Conservation (phyloP, 2,888 invertebrate species). For the Troglohyphantes excavatus region DNA sequence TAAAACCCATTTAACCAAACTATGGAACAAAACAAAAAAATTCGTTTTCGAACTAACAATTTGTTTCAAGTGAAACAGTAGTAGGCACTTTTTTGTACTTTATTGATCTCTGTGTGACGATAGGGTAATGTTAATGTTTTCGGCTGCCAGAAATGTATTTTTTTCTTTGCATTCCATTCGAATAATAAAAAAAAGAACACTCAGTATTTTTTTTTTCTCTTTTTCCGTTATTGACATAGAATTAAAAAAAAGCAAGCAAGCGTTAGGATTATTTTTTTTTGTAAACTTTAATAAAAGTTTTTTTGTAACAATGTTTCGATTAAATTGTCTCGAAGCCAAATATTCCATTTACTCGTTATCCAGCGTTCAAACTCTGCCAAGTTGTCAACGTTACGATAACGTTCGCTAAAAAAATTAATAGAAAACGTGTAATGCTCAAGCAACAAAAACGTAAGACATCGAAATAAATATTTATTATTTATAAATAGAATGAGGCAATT, state of each 20-base stretch:
- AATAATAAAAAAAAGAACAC: background rate
- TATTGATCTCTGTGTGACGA: background rate
- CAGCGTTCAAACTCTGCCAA: too few relatives aligned
- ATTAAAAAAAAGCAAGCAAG: background rate
- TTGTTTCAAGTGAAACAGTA: constrained; percentile 23
- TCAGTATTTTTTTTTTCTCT: background rate
- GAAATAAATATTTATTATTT: too few relatives aligned
- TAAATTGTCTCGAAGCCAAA: constrained; percentile 5
- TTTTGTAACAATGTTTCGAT: background rate
- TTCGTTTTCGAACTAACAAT: constrained; percentile 28
- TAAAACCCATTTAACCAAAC: constrained; percentile 29
- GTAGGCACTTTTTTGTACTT: background rate
- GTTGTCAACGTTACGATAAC: too few relatives aligned
- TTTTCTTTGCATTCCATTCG: background rate
- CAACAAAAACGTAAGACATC: too few relatives aligned
- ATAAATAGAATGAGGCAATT: too few relatives aligned
- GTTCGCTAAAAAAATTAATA: too few relatives aligned
- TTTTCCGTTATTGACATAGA: constrained; percentile 1
- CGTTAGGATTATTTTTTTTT: background rate
- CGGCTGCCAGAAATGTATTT: constrained; percentile 5
- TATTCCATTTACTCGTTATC: background rate
- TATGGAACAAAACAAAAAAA: background rate
- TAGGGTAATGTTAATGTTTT: constrained; percentile 1
- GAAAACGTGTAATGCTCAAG: too few relatives aligned
- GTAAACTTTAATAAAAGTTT: background rate